These are phyloP conservation scores for Byasa hedistus DNA, from an alignment of 2,888 invertebrate genomes.

Conservation along the genomic window DNA sequence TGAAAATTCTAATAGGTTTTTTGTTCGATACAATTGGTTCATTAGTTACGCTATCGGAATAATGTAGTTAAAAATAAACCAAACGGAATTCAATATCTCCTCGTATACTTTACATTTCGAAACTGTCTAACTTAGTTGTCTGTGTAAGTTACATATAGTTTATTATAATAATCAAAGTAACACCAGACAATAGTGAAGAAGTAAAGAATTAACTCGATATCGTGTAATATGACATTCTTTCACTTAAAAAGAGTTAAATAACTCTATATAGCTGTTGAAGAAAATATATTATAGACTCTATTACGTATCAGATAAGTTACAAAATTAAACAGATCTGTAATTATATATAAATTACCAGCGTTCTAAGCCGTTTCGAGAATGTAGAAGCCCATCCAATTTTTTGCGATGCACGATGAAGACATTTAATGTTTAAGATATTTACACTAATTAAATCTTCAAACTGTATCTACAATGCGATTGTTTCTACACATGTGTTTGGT, in stretches of 20 bases:
- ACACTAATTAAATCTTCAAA: not conserved
- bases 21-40: slow-evolving; percentile 28
- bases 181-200: slow-evolving; percentile 35
- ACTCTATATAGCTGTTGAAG: slow-evolving; percentile 12
- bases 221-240: slow-evolving; percentile 42
- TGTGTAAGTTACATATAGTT: slow-evolving; percentile 7
- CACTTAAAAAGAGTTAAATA: slow-evolving; percentile 29
- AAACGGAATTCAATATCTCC: slow-evolving; percentile 18
- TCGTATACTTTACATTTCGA: slow-evolving; percentile 11
- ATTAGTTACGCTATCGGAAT: slow-evolving; percentile 28
- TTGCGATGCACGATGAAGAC: slow-evolving; percentile 39
- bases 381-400: slow-evolving; percentile 59
- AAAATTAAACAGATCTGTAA: slow-evolving; percentile 20
- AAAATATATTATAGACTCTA: slow-evolving; percentile 32
- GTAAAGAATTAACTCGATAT: slow-evolving; percentile 38
- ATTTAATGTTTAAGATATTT: slow-evolving; percentile 29
- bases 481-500: too few relatives aligned
- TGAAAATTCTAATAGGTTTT: slow-evolving; percentile 32
- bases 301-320: not conserved
- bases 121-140: slow-evolving; percentile 7
- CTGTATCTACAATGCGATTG: not conserved
- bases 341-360: slow-evolving; percentile 52
- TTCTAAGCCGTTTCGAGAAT: slow-evolving; percentile 53
- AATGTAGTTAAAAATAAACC: slow-evolving; percentile 27
- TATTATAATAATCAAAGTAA: slow-evolving; percentile 23